A percentile compares a stretch with the other conserved stretches of the same genome.
These are phyloP conservation scores for Muraenolepis orangiensis DNA, from an alignment of 2,797 vertebrate genomes.

Conservation along the genomic window DNA sequence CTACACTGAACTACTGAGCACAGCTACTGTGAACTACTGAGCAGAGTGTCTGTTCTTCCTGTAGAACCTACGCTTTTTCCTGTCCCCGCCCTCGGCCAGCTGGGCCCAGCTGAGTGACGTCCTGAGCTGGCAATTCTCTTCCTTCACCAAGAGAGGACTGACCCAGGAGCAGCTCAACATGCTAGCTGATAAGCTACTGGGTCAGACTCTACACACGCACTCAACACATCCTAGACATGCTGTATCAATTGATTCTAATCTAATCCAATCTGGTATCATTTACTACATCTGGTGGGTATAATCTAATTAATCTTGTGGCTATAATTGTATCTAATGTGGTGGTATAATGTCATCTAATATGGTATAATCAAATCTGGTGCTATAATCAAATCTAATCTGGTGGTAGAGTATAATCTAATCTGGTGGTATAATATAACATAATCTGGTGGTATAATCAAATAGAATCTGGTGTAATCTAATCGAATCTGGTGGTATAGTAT, in stretches of 20 bases:
- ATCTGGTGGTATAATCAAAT: not conserved
- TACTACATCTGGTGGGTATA: not conserved
- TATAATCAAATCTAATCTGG: not conserved
- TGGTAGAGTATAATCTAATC: not conserved
- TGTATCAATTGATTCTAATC: not conserved
- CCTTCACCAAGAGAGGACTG: constrained; percentile 91
- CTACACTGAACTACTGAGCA: too few species aligned
- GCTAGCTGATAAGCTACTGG: constrained; percentile 92
- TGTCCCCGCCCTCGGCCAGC: constrained; percentile 81
- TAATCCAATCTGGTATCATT: too few species aligned
- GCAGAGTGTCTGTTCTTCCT: not conserved
- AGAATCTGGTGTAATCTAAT: not conserved
- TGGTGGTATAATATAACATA: not conserved
- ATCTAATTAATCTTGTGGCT: not conserved
- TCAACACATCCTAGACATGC: not conserved
- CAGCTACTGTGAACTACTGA: too few species aligned
- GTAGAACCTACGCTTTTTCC: constrained; percentile 93
- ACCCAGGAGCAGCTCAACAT: constrained; percentile 90
- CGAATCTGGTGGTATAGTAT: not conserved
- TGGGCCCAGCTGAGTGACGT: constrained; percentile 89
- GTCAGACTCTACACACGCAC: constrained; percentile 56
- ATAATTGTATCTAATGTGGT: not conserved
- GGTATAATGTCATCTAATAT: too few species aligned
- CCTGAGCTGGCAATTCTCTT: constrained; percentile 98
- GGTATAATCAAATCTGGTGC: not conserved